phyloP scores from a whole-genome alignment of 2,113 vertebrate species.

The Mormoops blainvillei region DNA sequence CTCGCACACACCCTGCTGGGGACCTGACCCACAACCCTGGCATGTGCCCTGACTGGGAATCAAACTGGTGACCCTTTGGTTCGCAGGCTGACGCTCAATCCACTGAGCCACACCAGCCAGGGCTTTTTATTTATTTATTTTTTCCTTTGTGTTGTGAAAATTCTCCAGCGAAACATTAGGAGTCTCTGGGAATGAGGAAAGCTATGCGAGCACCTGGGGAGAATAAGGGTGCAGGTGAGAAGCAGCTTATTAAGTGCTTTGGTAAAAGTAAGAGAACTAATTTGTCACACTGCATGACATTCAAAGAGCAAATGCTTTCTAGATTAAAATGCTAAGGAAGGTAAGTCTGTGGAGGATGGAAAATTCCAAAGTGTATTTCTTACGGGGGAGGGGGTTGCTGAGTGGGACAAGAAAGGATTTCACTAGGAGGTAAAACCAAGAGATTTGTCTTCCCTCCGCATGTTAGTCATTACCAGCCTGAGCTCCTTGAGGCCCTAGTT shows the following conservation, averaged over 20 bases:
- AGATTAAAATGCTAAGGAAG: conserved; percentile 47
- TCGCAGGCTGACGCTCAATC: no score
- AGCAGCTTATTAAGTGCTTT: conserved; percentile 46
- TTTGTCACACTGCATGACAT: conserved; percentile 49
- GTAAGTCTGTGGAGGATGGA: conserved; percentile 23
- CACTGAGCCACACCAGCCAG: no score
- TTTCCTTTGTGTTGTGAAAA: conserved; percentile 3
- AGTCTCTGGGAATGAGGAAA: background rate
- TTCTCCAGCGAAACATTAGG: background rate
- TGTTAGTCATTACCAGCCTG: conserved; percentile 35
- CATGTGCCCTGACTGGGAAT: no score
- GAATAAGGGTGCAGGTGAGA: background rate
- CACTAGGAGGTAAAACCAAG: background rate
- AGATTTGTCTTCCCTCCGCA: conserved; percentile 40
- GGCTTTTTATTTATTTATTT: no score
- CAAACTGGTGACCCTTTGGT: no score
- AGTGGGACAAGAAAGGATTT: conserved; percentile 26
- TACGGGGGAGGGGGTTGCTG: background rate
- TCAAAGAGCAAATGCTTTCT: conserved; percentile 56
- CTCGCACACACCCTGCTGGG: no score
- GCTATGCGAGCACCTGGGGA: background rate
- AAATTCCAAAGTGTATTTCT: conserved; percentile 20
- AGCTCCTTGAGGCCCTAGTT: conserved; percentile 41
- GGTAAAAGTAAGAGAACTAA: conserved; percentile 46
- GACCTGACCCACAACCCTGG: no score